Evolutionary conservation across 37 sponge, comb jelly and placozoan species (phyloP), one percentile per base, ranked within the genome.

Genomic region (Lycopodina hypogea): DNA sequence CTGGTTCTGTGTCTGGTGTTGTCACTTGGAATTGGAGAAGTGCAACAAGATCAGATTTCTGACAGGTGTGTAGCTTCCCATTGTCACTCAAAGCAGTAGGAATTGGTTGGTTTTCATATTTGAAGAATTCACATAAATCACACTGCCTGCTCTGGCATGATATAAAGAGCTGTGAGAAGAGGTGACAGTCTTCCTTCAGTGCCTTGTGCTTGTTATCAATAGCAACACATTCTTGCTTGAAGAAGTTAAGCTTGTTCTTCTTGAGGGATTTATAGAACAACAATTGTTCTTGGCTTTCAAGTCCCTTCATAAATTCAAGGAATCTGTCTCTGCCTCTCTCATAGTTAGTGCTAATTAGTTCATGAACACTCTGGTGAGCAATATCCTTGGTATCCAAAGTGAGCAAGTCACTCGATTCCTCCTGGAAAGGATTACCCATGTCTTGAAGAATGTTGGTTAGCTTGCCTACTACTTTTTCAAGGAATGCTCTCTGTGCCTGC

Each of bases 91-190:
- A 59, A 59, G 60, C 18, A 59, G 60, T 12, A 28, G 60, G 60
- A 59, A 12, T 18, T 59, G 60, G 18, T 18, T 59, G 28, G 8
- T 59, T 59, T 59, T 59, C 17, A 59, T 59, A 26, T 18, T 59
- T 26, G 12, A 12, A 59, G 28, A 59, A 59, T 18, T 59, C 60
- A 4, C 28, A 17, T 6, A 59, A 59, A 18, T 59, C 60, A 59
- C 60, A 59, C 60, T 59, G 28, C 60, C 60, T 59, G 60, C 28
- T 59, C 60, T 59, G 60, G 60, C 28, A 59, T 59, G 60, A 12
- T 59, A 59, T 59, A 59, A 59, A 59, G 60, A 59, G 60, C 28
- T 59, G 60, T 59, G 60, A 59, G 60, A 59, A 59, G 60, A 59
- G 60, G 18, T 59, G 60, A 59, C 28, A 59, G n/a, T n/a, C n/a